phyloP scores from a whole-genome alignment of 2,888 invertebrate genomes.

The Beris chalybata region DNA sequence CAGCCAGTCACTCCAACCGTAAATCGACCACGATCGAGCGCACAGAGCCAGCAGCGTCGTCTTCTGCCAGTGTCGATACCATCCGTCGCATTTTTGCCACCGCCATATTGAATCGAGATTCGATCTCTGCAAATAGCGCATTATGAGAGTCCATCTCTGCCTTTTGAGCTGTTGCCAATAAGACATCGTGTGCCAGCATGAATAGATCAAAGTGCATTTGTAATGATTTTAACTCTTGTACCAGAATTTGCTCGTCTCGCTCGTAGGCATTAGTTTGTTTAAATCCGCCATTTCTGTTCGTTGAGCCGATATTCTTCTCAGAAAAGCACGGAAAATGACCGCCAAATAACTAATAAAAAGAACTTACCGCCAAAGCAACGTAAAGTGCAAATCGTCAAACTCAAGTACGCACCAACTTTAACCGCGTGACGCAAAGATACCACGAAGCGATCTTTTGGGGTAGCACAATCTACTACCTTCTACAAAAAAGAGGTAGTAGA shows the following conservation, averaged over 20 bases:
- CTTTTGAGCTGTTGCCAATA: neutral
- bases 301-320: too few species aligned
- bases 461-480: too few species aligned
- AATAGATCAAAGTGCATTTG: slow-evolving; percentile 6
- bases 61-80: neutral
- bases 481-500: too few species aligned
- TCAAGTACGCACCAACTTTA: too few species aligned
- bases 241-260: neutral
- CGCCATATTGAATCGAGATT: neutral
- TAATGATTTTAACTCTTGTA: neutral
- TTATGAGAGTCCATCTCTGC: neutral
- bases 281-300: neutral
- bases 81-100: neutral
- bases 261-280: neutral
- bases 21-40: too few species aligned
- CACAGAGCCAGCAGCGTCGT: neutral
- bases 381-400: too few species aligned
- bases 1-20: slow-evolving; percentile 28
- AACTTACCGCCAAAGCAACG: too few species aligned
- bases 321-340: too few species aligned
- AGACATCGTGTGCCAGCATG: slow-evolving; percentile 3
- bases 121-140: neutral
- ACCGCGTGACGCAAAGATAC: too few species aligned
- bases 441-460: too few species aligned
- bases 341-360: too few species aligned